Evolutionary conservation across 2,888 invertebrate genomes (phyloP).

Genomic region (Cecidostiba fungosa): DNA sequence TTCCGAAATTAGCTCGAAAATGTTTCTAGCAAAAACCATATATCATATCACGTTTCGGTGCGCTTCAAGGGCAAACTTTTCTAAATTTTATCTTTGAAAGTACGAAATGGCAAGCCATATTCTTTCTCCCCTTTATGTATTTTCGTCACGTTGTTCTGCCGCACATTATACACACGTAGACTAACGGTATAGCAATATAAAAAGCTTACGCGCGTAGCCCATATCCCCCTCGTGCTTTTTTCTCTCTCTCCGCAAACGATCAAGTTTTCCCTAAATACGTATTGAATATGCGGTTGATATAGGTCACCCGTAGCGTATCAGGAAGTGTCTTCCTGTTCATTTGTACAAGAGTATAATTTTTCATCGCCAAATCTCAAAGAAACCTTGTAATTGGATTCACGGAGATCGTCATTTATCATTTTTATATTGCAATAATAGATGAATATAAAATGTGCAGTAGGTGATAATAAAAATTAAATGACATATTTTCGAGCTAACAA

Average conservation of each 20-base stretch:
- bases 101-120: neutral
- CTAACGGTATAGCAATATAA: slow-evolving; percentile 1
- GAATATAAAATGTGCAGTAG: no score
- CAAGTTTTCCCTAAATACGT: slow-evolving; percentile 2
- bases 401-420: no score
- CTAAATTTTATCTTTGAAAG: neutral
- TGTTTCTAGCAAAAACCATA: no score
- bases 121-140: neutral
- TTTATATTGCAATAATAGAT: no score
- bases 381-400: no score
- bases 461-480: no score
- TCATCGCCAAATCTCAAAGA: neutral
- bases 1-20: no score
- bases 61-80: neutral
- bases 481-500: neutral
- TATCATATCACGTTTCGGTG: no score
- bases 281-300: neutral
- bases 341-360: neutral
- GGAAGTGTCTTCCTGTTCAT: neutral
- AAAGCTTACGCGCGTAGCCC: neutral
- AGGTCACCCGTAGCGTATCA: neutral
- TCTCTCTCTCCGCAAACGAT: neutral
- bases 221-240: neutral
- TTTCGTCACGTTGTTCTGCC: slow-evolving; percentile 31
- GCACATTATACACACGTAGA: neutral